A percentile compares a stretch with the other conserved stretches of the same genome.
phyloP scores from a whole-genome alignment of 2,113 vertebrate genomes.

The Anseranas semipalmata region DNA sequence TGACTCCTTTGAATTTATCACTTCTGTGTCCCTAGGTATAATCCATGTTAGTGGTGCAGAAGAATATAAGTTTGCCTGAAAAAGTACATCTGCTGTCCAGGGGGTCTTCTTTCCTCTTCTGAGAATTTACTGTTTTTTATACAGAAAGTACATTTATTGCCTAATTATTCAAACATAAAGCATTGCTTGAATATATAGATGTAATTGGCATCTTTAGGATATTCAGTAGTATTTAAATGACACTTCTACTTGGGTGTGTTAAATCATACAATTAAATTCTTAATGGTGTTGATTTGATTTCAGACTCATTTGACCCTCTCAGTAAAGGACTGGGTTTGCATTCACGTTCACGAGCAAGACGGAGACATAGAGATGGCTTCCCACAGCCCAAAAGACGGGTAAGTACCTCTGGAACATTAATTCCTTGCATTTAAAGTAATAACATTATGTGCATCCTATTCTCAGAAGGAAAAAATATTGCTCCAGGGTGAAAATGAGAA shows the following conservation, averaged over 20 bases:
- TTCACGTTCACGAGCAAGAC: slow-evolving; percentile 77
- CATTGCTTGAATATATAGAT: background rate
- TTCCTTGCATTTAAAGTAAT: background rate
- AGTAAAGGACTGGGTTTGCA: slow-evolving; percentile 79
- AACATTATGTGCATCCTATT: background rate
- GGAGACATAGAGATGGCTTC: slow-evolving; percentile 86
- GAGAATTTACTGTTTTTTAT: background rate
- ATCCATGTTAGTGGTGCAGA: background rate
- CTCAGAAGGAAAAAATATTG: background rate
- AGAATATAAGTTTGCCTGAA: background rate
- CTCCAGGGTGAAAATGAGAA: background rate
- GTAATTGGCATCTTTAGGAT: background rate
- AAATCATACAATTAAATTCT: slow-evolving; percentile 33
- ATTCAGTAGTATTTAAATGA: background rate
- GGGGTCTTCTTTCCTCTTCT: background rate
- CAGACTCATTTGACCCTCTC: slow-evolving; percentile 84
- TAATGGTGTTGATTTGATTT: slow-evolving; percentile 64
- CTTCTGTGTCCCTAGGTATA: background rate
- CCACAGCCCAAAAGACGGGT: slow-evolving; percentile 86
- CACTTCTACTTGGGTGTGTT: background rate
- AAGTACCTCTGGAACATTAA: background rate
- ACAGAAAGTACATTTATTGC: background rate
- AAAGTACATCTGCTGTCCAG: background rate
- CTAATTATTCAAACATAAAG: background rate
- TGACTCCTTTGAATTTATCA: background rate